These are phyloP conservation scores for Torymus texanus DNA, from an alignment of 2,888 invertebrate species.

Conservation along the genomic window DNA sequence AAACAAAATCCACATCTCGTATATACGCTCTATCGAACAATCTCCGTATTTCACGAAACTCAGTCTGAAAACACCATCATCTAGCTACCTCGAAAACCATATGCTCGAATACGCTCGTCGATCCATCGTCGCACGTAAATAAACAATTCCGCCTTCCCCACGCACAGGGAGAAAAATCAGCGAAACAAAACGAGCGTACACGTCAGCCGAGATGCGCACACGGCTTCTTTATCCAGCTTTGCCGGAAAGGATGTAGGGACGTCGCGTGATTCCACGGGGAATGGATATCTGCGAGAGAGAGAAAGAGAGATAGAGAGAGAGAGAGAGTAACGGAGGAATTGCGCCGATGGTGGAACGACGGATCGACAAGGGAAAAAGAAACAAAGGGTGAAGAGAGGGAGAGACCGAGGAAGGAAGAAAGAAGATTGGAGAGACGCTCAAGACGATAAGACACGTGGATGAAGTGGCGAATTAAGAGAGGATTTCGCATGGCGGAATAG, in stretches of 20 bases:
- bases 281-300: constrained; percentile 1
- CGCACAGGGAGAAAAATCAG: neutral
- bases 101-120: too few relatives aligned
- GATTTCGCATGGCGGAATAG: neutral
- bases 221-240: constrained; percentile 26
- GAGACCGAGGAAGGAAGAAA: neutral
- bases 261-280: neutral
- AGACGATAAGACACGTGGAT: constrained; percentile 16
- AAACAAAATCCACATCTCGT: neutral
- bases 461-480: neutral
- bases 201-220: neutral
- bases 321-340: neutral
- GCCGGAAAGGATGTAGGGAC: neutral
- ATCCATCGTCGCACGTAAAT: constrained; percentile 1
- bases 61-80: too few relatives aligned
- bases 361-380: neutral
- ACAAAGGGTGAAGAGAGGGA: neutral
- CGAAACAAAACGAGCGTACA: neutral
- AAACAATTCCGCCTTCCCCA: constrained; percentile 3
- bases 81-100: too few relatives aligned
- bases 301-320: neutral
- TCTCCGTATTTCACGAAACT: too few relatives aligned
- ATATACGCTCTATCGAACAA: neutral
- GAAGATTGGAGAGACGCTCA: neutral
- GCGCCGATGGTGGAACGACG: neutral